Base-by-base conservation (phyloP, 2,113 vertebrate genomes). In the Oxyruncus cristatus region DNA sequence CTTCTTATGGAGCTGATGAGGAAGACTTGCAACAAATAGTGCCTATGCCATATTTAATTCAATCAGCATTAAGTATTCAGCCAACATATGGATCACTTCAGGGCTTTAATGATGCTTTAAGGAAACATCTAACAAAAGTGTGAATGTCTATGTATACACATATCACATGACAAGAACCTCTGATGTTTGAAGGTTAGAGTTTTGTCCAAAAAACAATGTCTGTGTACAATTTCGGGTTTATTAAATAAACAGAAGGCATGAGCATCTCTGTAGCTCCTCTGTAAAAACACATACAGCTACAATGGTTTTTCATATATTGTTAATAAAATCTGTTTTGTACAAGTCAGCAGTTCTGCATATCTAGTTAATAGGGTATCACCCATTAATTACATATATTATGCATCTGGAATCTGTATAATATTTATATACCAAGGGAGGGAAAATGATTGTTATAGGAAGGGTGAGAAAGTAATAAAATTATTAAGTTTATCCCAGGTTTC, bases 401-500 rank as follows among this genome's bases (percentile, higher is more conserved):
- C 9, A 52, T 61, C 33, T 66, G 18, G 16, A 74, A 68, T 71
- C 3, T 80, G 85, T 82, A 59, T 66, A 47, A 59, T 10, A 1
- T 77, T 93, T 83, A 47, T 66, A 22, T 93, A 92, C 9, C 33
- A 92, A 71, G 30, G 32, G 13, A 84, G 42, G 59, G 18, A 14
- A 87, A 72, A 58, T 30, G 5, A 67, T 46, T 63, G 8, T 9
- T 80, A 63, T 49, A n/a, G 42, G 32, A 71, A 70, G 23, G 32
- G 30, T 17, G 16, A 19, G 21, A 13, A 58, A 70, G 7, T 26
- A 75, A 86, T 89, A 88, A 44, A 62, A 81, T 90, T 80, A 75
- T 96, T 89, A 97, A 77, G 42, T 7, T 71, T 15, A 70, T 92
- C 63, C 77, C 37, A 12, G 17, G 59, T 96, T 95, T 97, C 88